phyloP scores from a whole-genome alignment of 2,113 vertebrate species.

The Pleuronectes platessa region DNA sequence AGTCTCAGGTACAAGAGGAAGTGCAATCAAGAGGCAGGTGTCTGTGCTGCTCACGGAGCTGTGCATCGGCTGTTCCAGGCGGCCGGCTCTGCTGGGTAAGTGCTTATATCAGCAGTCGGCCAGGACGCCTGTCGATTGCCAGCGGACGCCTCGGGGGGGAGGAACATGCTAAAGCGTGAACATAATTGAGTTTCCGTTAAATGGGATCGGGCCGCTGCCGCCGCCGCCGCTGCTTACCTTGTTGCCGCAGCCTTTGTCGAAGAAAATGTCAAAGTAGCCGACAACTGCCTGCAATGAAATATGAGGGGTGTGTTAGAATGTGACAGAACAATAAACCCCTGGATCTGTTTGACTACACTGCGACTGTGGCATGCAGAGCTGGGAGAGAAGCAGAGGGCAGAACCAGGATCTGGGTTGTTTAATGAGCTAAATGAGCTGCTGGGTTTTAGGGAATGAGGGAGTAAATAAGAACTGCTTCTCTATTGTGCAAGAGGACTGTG shows the following conservation, averaged over 20 bases:
- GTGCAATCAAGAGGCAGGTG: slow-evolving; percentile 55
- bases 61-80: slow-evolving; percentile 65
- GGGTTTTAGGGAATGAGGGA: too few species aligned
- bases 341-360: slow-evolving; percentile 66
- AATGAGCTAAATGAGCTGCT: slow-evolving; percentile 38
- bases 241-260: slow-evolving; percentile 90
- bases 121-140: slow-evolving; percentile 64
- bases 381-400: slow-evolving; percentile 28
- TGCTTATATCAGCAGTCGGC: slow-evolving; percentile 82
- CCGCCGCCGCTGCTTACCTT: slow-evolving; percentile 83
- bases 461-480: not conserved
- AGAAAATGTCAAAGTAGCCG: slow-evolving; percentile 96
- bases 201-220: slow-evolving; percentile 56
- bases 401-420: slow-evolving; percentile 15
- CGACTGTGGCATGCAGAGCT: slow-evolving; percentile 18
- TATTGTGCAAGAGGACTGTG: too few species aligned
- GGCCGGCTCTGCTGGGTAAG: slow-evolving; percentile 65
- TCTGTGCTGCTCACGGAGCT: slow-evolving; percentile 59
- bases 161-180: slow-evolving; percentile 73
- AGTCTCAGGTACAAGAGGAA: slow-evolving; percentile 47
- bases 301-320: slow-evolving; percentile 74
- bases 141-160: slow-evolving; percentile 72
- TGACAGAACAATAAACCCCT: slow-evolving; percentile 74
- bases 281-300: slow-evolving; percentile 89
- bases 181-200: slow-evolving; percentile 81